Percentiles rank a stretch among this genome's conserved stretches.
Conservation (phyloP, 2,797 vertebrate genomes). For the Brachymystax lenok region DNA sequence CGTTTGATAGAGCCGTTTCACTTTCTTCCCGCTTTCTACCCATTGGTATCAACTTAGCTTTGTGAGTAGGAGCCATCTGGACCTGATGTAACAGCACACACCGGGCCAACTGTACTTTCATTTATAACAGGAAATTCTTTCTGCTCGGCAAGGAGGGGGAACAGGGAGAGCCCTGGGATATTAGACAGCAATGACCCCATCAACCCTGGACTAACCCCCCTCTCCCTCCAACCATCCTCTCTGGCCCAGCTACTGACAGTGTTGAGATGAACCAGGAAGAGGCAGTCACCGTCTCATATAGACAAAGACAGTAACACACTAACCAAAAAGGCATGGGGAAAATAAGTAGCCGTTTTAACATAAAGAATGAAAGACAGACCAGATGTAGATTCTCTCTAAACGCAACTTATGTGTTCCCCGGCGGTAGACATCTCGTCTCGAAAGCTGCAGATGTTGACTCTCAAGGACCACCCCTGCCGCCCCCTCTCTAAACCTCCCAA, state of each 20-base stretch:
- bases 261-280: constrained; percentile 24
- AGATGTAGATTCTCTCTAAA: constrained; percentile 19
- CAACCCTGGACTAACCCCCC: too few relatives aligned
- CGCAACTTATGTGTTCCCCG: constrained; percentile 21
- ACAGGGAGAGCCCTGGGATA: neutral
- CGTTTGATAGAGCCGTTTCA: neutral
- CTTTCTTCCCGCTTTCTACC: constrained; percentile 16
- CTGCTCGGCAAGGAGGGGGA: constrained; percentile 33
- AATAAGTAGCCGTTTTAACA: neutral
- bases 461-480: neutral
- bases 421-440: constrained; percentile 9
- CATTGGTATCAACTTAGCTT: constrained; percentile 37
- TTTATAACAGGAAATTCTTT: constrained; percentile 61
- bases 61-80: constrained; percentile 47
- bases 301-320: too few relatives aligned
- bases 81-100: constrained; percentile 38
- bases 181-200: too few relatives aligned
- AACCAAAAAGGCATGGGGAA: constrained; percentile 6
- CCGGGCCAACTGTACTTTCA: constrained; percentile 47
- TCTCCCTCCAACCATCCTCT: constrained; percentile 19
- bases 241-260: too few relatives aligned
- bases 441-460: constrained; percentile 32
- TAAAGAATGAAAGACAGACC: constrained; percentile 11
- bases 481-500: neutral
- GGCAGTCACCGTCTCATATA: neutral